phyloP scores from a whole-genome alignment of 2,888 invertebrate genomes.

The Steromphala cineraria region DNA sequence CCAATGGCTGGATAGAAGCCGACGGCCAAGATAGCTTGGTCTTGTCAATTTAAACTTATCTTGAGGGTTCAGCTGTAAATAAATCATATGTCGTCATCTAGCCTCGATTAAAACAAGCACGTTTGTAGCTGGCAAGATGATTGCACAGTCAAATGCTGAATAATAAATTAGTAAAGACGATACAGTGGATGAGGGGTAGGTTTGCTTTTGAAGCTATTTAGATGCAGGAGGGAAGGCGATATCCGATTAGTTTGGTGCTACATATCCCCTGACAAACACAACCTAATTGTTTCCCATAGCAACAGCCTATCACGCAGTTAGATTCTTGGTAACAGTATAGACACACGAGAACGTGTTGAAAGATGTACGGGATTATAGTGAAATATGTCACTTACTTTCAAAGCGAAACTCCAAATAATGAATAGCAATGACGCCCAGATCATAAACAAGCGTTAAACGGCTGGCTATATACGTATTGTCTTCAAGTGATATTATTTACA shows the following conservation, averaged over 20 bases:
- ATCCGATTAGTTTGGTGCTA: background rate
- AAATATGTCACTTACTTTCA: too few relatives aligned
- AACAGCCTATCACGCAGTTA: background rate
- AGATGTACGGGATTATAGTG: too few relatives aligned
- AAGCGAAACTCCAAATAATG: too few relatives aligned
- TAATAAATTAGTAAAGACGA: constrained; percentile 4
- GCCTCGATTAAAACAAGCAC: constrained; percentile 15
- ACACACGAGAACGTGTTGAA: too few relatives aligned
- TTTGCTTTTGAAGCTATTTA: background rate
- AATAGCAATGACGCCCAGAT: too few relatives aligned
- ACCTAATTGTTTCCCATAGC: background rate
- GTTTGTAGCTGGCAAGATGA: background rate
- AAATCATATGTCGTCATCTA: constrained; percentile 12
- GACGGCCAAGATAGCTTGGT: background rate
- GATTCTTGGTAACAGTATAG: too few relatives aligned
- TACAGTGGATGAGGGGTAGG: background rate
- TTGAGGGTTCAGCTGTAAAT: constrained; percentile 5
- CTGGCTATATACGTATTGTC: too few relatives aligned
- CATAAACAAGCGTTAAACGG: too few relatives aligned
- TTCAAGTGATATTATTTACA: too few relatives aligned
- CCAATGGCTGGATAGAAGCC: too few relatives aligned
- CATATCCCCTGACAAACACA: background rate
- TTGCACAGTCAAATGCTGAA: constrained; percentile 9
- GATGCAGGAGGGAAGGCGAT: background rate
- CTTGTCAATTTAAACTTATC: constrained; percentile 6